These are phyloP conservation scores for Iphiclides podalirius DNA, from an alignment of 2,888 invertebrate species.

Conservation along the genomic window DNA sequence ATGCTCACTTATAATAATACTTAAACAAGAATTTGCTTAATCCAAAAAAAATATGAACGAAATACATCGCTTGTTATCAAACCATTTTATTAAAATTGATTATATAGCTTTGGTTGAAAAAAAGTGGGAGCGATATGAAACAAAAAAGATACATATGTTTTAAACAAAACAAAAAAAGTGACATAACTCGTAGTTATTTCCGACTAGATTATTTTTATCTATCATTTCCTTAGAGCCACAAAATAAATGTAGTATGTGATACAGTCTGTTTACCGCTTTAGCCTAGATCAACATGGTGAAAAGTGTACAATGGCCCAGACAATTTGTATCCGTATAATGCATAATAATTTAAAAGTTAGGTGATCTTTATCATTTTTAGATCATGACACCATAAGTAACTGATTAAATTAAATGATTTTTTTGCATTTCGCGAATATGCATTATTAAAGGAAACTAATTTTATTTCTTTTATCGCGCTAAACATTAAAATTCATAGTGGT, in stretches of 20 bases:
- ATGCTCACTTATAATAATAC: conserved; percentile 65
- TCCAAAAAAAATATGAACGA: conserved; percentile 50
- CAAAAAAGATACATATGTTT: conserved; percentile 26
- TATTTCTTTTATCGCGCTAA: no score
- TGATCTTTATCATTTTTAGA: conserved; percentile 10
- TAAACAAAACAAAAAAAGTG: conserved; percentile 54
- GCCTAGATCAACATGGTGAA: conserved; percentile 34
- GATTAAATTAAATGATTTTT: no score
- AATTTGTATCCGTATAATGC: conserved; percentile 15
- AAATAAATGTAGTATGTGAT: conserved; percentile 42
- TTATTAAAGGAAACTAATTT: no score
- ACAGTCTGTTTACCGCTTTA: conserved; percentile 35
- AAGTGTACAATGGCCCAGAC: conserved; percentile 18
- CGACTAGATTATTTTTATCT: conserved; percentile 70
- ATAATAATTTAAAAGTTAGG: not conserved
- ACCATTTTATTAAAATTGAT: conserved; percentile 30
- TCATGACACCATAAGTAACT: no score
- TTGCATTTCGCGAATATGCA: no score
- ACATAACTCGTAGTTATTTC: conserved; percentile 44
- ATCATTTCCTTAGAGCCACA: conserved; percentile 53
- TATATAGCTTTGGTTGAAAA: conserved; percentile 32
- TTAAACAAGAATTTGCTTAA: conserved; percentile 41
- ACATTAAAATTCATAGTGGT: no score
- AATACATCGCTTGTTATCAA: conserved; percentile 51
- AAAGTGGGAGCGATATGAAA: conserved; percentile 26